Conservation (phyloP, 1,140 invertebrate genomes). For the Episyrphus balteatus region DNA sequence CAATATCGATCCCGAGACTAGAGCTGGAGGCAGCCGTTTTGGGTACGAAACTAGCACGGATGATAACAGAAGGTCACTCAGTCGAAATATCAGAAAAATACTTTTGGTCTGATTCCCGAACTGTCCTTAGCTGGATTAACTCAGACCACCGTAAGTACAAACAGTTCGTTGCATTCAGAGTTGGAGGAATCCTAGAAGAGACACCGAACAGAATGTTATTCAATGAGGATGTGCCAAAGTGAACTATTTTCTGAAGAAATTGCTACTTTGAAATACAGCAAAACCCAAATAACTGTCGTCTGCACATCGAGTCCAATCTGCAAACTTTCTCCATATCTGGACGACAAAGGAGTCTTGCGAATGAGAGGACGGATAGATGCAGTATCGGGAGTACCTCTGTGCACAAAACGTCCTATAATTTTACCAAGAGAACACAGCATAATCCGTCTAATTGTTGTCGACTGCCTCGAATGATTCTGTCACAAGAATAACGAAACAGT, state of each 20-base stretch:
- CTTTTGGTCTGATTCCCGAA: slow-evolving; percentile 1
- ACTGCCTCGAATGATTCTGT: not conserved
- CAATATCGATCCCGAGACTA: slow-evolving; percentile 26
- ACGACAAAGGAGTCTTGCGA: not conserved
- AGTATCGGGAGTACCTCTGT: too few species aligned
- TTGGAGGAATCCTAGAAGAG: slow-evolving; percentile 14
- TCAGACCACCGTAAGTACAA: not conserved
- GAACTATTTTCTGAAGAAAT: not conserved
- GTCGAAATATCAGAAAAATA: not conserved
- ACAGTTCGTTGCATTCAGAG: slow-evolving; percentile 19
- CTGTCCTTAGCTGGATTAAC: slow-evolving; percentile 1
- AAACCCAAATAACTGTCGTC: not conserved
- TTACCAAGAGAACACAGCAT: too few species aligned
- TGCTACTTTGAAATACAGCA: not conserved
- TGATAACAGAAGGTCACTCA: not conserved
- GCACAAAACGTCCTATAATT: not conserved
- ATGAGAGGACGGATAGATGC: not conserved
- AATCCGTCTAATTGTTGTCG: not conserved
- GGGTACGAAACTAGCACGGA: slow-evolving; percentile 15
- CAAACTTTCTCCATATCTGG: not conserved
- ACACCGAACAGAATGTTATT: slow-evolving; percentile 1
- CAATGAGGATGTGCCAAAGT: not conserved
- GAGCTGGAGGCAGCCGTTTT: slow-evolving; percentile 34
- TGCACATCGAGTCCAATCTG: too few species aligned
- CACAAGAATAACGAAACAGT: slow-evolving; percentile 6